phyloP scores from a whole-genome alignment of 92 coral and sea anemone genomes.

The Virgularia gustaviana region DNA sequence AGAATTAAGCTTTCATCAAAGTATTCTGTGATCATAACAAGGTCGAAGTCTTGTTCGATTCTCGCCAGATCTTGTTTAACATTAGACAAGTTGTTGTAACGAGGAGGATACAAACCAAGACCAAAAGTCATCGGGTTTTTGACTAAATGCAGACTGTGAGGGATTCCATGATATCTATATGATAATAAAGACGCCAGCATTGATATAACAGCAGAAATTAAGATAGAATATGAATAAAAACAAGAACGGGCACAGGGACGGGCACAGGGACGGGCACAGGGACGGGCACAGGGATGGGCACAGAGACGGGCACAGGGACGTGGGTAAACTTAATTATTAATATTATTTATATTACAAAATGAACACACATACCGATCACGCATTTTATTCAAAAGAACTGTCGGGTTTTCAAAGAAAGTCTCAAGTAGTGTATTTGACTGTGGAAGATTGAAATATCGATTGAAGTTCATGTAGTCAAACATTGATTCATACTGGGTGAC shows the following conservation, averaged over 20 bases:
- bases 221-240: too few relatives aligned
- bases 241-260: too few relatives aligned
- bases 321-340: too few relatives aligned
- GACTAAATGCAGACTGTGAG: constrained; percentile 67
- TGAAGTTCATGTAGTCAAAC: constrained; percentile 85
- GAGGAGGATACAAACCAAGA: constrained; percentile 63
- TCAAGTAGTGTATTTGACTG: constrained; percentile 59
- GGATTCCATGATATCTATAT: constrained; percentile 43
- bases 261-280: too few relatives aligned
- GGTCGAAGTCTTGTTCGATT: constrained; percentile 65
- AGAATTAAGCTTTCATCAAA: constrained; percentile 91
- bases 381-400: constrained; percentile 51
- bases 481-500: constrained; percentile 85
- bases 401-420: constrained; percentile 63
- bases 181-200: too few relatives aligned
- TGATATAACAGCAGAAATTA: too few relatives aligned
- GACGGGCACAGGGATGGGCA: too few relatives aligned
- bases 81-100: constrained; percentile 52
- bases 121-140: constrained; percentile 93
- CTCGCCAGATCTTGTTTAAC: constrained; percentile 52
- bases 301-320: too few relatives aligned
- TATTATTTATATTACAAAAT: too few relatives aligned
- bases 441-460: constrained; percentile 45
- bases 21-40: constrained; percentile 88
- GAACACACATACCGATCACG: too few relatives aligned